Evolutionary conservation across 2,888 invertebrate species (phyloP).

Genomic region (Cephonodes hylas): DNA sequence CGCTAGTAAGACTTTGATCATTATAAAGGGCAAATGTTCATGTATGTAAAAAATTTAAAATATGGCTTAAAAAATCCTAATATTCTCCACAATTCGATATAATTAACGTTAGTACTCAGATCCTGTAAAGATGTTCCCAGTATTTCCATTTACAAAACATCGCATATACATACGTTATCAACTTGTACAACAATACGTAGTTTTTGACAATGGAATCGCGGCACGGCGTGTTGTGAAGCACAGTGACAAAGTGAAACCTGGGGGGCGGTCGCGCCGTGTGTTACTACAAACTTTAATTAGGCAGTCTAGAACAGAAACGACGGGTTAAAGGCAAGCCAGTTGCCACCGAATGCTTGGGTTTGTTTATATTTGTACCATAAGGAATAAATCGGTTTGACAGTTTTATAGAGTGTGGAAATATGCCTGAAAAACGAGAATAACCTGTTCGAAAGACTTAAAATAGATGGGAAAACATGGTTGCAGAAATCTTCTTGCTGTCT

Average conservation of each 20-base stretch:
- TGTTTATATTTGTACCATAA: not conserved
- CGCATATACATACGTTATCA: too few species aligned
- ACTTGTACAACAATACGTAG: not conserved
- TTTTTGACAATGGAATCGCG: slow-evolving; percentile 19
- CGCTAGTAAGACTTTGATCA: too few species aligned
- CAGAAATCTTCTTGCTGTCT: too few species aligned
- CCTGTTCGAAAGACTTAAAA: too few species aligned
- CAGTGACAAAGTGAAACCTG: slow-evolving; percentile 32
- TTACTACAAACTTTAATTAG: slow-evolving; percentile 66
- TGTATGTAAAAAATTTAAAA: too few species aligned
- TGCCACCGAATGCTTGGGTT: not conserved
- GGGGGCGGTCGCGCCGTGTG: slow-evolving; percentile 40
- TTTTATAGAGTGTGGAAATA: not conserved
- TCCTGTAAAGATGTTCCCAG: too few species aligned
- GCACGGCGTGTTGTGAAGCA: slow-evolving; percentile 32
- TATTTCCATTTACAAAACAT: too few species aligned
- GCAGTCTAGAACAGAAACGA: slow-evolving; percentile 45
- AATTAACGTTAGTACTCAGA: too few species aligned
- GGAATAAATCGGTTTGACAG: not conserved
- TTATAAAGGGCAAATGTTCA: too few species aligned
- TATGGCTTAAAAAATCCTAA: too few species aligned
- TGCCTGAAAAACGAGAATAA: not conserved
- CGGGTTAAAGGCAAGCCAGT: slow-evolving; percentile 38
- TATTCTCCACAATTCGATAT: too few species aligned
- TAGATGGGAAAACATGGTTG: too few species aligned